Evolutionary conservation across 2,888 invertebrate species (phyloP).

Genomic region (Leptopilina myrica): DNA sequence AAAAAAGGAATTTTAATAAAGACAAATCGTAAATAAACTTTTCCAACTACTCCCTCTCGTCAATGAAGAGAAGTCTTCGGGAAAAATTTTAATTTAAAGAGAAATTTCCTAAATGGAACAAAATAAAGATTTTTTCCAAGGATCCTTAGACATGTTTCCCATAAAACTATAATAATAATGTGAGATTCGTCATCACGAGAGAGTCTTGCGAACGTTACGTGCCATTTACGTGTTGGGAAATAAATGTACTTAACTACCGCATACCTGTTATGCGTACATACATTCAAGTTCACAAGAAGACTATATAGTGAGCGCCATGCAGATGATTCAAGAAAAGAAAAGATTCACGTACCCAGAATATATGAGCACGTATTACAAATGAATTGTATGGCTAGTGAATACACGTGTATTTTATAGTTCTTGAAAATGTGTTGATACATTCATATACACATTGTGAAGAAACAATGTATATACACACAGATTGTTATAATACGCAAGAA

Average conservation of each 20-base stretch:
- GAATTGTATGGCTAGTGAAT: not conserved
- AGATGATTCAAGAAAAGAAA: not conserved
- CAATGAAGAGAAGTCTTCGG: not conserved
- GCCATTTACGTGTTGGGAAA: conserved; percentile 16
- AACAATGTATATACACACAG: not conserved
- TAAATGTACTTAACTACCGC: conserved; percentile 35
- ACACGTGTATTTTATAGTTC: not conserved
- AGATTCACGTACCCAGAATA: not conserved
- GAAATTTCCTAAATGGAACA: conserved; percentile 3
- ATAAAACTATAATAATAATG: conserved; percentile 2
- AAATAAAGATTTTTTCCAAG: not conserved
- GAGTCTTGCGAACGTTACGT: conserved; percentile 36
- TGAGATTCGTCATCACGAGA: conserved; percentile 17
- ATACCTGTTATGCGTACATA: conserved; percentile 27
- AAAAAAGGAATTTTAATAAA: too few relatives aligned
- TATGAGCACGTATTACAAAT: not conserved
- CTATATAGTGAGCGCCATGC: not conserved
- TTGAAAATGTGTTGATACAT: not conserved
- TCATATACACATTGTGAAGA: not conserved
- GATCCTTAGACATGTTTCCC: not conserved
- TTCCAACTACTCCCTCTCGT: not conserved
- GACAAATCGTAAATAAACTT: not conserved
- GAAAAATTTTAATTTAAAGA: not conserved
- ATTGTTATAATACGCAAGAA: not conserved
- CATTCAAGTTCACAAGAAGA: not conserved